phyloP scores from a whole-genome alignment of 2,113 vertebrate genomes.

The Percopsis transmontana region DNA sequence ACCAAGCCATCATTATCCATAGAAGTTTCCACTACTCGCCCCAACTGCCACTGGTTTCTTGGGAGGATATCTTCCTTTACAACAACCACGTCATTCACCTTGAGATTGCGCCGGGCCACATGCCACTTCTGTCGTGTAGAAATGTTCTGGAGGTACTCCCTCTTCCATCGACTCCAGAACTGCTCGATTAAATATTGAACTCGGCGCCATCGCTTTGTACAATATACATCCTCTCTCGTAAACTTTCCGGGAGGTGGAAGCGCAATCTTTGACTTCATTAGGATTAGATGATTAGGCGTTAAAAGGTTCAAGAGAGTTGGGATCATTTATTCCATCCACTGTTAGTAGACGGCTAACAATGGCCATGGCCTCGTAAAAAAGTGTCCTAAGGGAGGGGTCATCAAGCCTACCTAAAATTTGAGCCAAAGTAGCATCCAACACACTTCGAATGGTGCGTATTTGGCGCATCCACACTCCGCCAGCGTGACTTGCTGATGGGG shows the following conservation, averaged over 20 bases:
- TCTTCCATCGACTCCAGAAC: slow-evolving; percentile 35
- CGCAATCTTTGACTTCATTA: slow-evolving; percentile 29
- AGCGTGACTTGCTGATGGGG: slow-evolving; percentile 16
- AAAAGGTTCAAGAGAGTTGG: slow-evolving; percentile 11
- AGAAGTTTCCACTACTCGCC: slow-evolving; percentile 17
- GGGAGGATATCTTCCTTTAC: slow-evolving; percentile 15
- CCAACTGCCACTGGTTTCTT: slow-evolving; percentile 20
- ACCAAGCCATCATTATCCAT: slow-evolving; percentile 17
- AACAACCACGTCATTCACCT: slow-evolving; percentile 28
- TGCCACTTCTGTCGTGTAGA: slow-evolving; percentile 32
- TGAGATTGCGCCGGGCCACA: slow-evolving; percentile 16
- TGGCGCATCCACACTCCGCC: slow-evolving; percentile 21
- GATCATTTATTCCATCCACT: slow-evolving; percentile 28
- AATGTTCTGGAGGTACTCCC: slow-evolving; percentile 27
- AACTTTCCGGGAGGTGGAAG: slow-evolving; percentile 22
- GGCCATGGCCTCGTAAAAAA: slow-evolving; percentile 35
- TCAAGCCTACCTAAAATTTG: slow-evolving; percentile 14
- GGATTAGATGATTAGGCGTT: slow-evolving; percentile 28
- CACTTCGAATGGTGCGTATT: slow-evolving; percentile 10
- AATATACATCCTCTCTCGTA: slow-evolving; percentile 29
- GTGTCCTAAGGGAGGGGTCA: slow-evolving; percentile 28
- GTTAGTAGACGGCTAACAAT: slow-evolving; percentile 27
- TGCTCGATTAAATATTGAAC: slow-evolving; percentile 29
- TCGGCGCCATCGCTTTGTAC: slow-evolving; percentile 10
- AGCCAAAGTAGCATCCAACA: slow-evolving; percentile 2